Conservation (phyloP, 2,888 invertebrate genomes). For the Cosmia trapezina region DNA sequence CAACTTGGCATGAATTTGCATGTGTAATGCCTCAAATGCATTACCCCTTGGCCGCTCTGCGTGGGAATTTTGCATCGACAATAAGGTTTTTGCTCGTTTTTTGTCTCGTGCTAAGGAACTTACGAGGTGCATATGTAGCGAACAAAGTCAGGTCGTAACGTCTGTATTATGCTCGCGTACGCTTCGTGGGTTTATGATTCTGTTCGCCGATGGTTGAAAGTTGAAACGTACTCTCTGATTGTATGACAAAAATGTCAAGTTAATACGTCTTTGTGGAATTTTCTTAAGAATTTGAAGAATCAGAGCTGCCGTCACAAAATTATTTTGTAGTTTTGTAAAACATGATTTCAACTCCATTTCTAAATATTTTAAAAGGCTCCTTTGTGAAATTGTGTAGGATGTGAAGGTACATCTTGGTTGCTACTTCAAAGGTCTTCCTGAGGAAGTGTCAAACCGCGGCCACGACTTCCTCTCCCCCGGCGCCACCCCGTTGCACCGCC, state of each 20-base stretch:
- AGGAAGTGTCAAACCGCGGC: conserved; percentile 90
- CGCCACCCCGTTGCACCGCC: conserved; percentile 70
- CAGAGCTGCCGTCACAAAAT: not conserved
- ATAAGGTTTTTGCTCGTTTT: conserved; percentile 74
- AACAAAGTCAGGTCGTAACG: conserved; percentile 65
- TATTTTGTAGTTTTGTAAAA: conserved; percentile 5
- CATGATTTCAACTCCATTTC: conserved; percentile 29
- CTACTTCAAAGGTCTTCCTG: conserved; percentile 88
- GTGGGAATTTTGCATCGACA: conserved; percentile 83
- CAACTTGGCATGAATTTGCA: conserved; percentile 85
- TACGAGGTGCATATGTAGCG: conserved; percentile 64
- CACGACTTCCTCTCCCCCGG: conserved; percentile 81
- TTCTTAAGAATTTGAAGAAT: conserved; percentile 19
- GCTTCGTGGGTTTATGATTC: conserved; percentile 48
- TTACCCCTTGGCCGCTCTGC: conserved; percentile 76
- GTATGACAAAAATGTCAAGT: conserved; percentile 29
- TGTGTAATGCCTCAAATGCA: conserved; percentile 84
- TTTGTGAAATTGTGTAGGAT: conserved; percentile 60
- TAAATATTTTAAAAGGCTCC: conserved; percentile 49
- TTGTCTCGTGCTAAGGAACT: conserved; percentile 81
- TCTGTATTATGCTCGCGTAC: conserved; percentile 64
- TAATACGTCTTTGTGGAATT: conserved; percentile 21
- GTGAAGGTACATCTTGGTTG: conserved; percentile 74
- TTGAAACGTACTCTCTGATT: conserved; percentile 33
- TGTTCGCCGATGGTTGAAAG: conserved; percentile 29